Evolutionary conservation across 2,113 vertebrate species (phyloP).

Genomic region (Phocoena sinus): DNA sequence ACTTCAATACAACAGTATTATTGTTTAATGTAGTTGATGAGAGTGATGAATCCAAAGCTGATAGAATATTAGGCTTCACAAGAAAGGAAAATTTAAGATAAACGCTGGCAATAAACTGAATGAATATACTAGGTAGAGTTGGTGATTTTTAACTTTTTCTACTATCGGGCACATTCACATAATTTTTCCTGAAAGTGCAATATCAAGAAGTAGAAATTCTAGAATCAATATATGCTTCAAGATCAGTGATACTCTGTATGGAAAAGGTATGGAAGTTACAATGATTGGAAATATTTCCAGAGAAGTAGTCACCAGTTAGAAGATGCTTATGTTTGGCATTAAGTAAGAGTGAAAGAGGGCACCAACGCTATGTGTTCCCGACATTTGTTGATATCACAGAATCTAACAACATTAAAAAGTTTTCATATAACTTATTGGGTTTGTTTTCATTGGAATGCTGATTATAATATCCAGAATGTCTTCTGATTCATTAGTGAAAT

Average conservation of each 20-base stretch:
- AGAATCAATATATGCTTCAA: background rate
- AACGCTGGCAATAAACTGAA: background rate
- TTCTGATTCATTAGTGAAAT: background rate
- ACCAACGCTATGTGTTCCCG: background rate
- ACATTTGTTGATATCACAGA: background rate
- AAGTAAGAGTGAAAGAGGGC: background rate
- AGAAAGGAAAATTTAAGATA: conserved; percentile 19
- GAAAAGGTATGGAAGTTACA: background rate
- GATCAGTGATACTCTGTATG: background rate
- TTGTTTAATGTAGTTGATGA: background rate
- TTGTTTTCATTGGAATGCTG: conserved; percentile 23
- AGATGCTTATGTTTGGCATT: background rate
- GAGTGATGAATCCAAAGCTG: background rate
- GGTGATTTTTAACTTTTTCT: background rate
- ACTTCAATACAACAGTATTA: background rate
- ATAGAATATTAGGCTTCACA: background rate
- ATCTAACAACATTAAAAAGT: background rate
- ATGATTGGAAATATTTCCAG: background rate
- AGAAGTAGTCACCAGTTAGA: background rate
- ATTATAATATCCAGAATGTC: background rate
- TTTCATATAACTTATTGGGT: background rate
- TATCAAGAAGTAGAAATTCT: conserved; percentile 12
- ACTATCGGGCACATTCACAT: background rate
- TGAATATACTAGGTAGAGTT: background rate
- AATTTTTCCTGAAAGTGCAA: background rate